Evolutionary conservation across 2,797 vertebrate species (phyloP), one percentile per base, ranked within the genome.

Genomic region (Fistularia tabacaria): DNA sequence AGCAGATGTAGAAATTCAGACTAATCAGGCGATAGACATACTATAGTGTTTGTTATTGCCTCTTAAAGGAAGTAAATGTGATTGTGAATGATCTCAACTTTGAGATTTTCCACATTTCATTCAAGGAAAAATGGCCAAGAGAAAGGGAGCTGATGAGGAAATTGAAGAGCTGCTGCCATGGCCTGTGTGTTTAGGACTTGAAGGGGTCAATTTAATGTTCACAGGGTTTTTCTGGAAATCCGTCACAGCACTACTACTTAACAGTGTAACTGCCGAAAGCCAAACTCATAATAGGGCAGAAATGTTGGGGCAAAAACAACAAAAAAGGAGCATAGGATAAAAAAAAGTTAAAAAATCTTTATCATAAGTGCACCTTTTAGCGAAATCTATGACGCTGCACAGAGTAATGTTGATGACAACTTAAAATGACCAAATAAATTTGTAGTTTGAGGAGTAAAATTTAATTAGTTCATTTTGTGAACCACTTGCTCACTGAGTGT

Each of bases 401-500:
- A 64, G 69, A 43, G 53, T 25, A 59, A 40, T 53, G 60, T 68
- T 37, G 45, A 49, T 73, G 8, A 14, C 7, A 25, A 25, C 25
- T 64, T 59, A 55, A 40, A 40, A 40, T 40, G 39, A 40, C 39
- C 39, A 40, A 40, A 40, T 40, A 40, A 40, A 40, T 42, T 4
- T 10, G n/a, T 6, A 11, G 10, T 42, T 11, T 25, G 2, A 25
- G 5, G 25, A 25, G 25, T 25, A 10, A 42, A 86, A 83, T 83
- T 85, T 74, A 46, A 53, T 40, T 36, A 7, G 46, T 58, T 76
- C 57, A 74, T 77, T 89, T 93, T 94, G 92, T 94, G 94, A 97
- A 97, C 94, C 95, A 89, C 94, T 97, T 97, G 94, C 94, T 95
- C 92, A 93, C 93, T 92, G 94, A 79, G 83, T 86, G 91, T 93